phyloP scores from a whole-genome alignment of 2,113 vertebrate species.

The Syngnathus scovelli region DNA sequence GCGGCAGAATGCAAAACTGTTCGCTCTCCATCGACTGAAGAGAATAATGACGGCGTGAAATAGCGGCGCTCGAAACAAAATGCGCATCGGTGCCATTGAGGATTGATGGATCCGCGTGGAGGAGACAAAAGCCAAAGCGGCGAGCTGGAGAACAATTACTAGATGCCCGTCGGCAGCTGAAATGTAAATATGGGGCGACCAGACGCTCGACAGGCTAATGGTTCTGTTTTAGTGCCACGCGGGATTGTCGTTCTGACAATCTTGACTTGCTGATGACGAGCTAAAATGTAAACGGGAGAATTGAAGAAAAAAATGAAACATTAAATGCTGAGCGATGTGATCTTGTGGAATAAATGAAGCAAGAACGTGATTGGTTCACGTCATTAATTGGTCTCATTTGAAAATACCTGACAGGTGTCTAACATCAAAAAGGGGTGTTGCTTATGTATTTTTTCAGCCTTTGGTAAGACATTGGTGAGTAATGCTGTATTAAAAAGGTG shows the following conservation, averaged over 20 bases:
- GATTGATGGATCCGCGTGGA: conserved; percentile 24
- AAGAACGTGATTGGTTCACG: neutral
- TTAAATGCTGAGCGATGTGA: too few relatives aligned
- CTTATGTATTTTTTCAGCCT: neutral
- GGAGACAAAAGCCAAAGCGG: conserved; percentile 40
- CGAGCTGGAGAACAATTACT: conserved; percentile 51
- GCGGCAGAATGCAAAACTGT: conserved; percentile 11
- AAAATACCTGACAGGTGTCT: neutral
- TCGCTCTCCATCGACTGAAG: conserved; percentile 4
- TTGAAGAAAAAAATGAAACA: neutral
- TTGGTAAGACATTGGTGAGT: neutral
- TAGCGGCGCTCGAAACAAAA: conserved; percentile 8
- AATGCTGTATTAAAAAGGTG: neutral
- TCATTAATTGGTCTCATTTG: neutral
- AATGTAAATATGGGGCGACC: conserved; percentile 53
- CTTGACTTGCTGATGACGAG: neutral
- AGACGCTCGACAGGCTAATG: conserved; percentile 29
- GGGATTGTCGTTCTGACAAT: neutral
- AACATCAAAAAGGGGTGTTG: neutral
- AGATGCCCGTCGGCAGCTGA: conserved; percentile 33
- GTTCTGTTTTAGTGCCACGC: neutral
- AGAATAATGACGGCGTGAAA: conserved; percentile 14
- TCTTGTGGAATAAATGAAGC: neutral
- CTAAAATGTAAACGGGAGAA: neutral
- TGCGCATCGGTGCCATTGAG: conserved; percentile 15